Evolutionary conservation across 2,113 vertebrate species (phyloP).

Genomic region (Brachyhypopomus gauderio): DNA sequence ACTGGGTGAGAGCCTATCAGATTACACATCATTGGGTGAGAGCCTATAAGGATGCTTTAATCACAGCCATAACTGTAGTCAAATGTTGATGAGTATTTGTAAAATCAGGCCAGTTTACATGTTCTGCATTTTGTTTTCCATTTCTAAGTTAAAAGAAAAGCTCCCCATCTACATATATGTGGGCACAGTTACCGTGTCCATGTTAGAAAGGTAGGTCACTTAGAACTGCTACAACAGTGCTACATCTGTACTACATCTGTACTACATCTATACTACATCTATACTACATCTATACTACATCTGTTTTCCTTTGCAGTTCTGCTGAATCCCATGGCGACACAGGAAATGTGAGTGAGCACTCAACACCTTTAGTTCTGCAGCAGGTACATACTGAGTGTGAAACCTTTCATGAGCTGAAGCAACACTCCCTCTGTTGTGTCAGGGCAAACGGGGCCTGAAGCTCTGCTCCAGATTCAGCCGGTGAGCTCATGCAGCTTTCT

Average conservation of each 20-base stretch:
- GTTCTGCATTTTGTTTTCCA: slow-evolving; percentile 24
- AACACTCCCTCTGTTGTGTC: neutral
- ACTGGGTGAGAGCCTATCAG: too few species aligned
- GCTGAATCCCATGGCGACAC: neutral
- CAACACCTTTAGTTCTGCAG: neutral
- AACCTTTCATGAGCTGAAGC: neutral
- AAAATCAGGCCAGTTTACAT: neutral
- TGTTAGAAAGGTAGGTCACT: slow-evolving; percentile 60
- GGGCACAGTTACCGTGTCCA: slow-evolving; percentile 58
- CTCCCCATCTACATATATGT: slow-evolving; percentile 48
- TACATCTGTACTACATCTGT: neutral
- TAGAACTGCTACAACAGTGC: neutral
- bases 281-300: neutral
- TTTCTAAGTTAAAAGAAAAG: slow-evolving; percentile 56
- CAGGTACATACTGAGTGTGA: neutral
- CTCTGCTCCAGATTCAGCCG: neutral
- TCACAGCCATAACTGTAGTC: neutral
- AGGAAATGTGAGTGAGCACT: neutral
- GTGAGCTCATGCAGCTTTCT: neutral
- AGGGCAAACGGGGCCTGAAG: neutral
- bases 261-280: neutral
- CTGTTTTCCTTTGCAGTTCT: neutral
- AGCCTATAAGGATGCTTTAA: neutral
- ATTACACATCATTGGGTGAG: slow-evolving; percentile 72
- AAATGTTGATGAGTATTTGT: neutral